A percentile compares a stretch with the other conserved stretches of the same genome.
phyloP scores from a whole-genome alignment of 37 sponge, comb jelly and placozoan genomes.

The Geodia barretti region DNA sequence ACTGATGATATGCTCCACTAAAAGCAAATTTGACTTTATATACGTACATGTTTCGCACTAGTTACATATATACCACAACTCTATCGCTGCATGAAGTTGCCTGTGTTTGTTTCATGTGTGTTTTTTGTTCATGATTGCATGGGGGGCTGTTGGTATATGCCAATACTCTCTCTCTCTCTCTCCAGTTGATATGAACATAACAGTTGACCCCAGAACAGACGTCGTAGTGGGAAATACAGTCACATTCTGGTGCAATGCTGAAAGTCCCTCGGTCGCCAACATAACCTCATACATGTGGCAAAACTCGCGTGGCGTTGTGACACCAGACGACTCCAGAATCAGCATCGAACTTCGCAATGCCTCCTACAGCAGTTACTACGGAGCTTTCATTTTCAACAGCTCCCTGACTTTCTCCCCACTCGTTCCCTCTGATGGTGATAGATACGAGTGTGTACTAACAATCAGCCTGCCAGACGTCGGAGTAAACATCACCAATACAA shows the following conservation, averaged over 20 bases:
- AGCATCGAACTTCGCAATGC: not conserved
- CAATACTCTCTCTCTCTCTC: not conserved
- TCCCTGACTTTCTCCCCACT: constrained; percentile 5
- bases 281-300: constrained; percentile 3
- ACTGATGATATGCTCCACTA: too few relatives aligned
- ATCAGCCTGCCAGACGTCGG: not conserved
- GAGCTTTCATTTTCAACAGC: constrained; percentile 24
- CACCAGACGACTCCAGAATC: not conserved
- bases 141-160: too few relatives aligned
- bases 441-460: constrained; percentile 5
- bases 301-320: not conserved
- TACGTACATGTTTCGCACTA: too few relatives aligned
- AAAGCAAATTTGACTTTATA: too few relatives aligned
- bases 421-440: not conserved
- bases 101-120: too few relatives aligned
- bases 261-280: not conserved
- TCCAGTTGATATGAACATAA: not conserved
- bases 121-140: too few relatives aligned
- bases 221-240: not conserved
- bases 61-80: too few relatives aligned
- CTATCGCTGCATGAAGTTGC: too few relatives aligned
- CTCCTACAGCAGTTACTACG: not conserved
- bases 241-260: constrained; percentile 11
- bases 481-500: not conserved
- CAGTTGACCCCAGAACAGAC: not conserved